phyloP scores from a whole-genome alignment of 2,113 vertebrate species.

The Tylochromis polylepis region DNA sequence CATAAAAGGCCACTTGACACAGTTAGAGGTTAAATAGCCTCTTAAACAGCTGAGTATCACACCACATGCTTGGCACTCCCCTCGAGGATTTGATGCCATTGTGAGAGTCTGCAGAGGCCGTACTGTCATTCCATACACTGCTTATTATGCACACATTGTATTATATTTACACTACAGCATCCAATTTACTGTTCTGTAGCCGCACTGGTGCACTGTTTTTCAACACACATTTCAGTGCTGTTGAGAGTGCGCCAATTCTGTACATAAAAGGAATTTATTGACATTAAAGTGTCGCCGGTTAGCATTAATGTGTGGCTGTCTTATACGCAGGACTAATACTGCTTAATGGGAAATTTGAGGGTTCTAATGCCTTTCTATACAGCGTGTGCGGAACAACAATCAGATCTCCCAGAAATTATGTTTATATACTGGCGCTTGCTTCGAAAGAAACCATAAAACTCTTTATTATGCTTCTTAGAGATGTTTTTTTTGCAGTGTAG shows the following conservation, averaged over 20 bases:
- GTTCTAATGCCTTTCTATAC: not conserved
- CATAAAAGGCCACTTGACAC: conserved; percentile 40
- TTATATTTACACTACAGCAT: conserved; percentile 33
- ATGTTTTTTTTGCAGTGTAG: not conserved
- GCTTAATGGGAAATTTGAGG: conserved; percentile 1
- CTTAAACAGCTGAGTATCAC: conserved; percentile 53
- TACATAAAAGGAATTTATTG: not conserved
- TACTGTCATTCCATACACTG: not conserved
- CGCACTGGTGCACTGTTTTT: not conserved
- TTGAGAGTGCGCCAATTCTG: not conserved
- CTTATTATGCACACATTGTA: conserved; percentile 29
- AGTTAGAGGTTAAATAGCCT: conserved; percentile 63
- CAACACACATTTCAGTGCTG: not conserved
- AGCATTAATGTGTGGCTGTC: not conserved
- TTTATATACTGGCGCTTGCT: not conserved
- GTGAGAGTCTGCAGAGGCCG: conserved; percentile 26
- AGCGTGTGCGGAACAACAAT: not conserved
- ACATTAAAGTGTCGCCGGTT: not conserved
- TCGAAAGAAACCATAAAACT: not conserved
- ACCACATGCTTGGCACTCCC: conserved; percentile 16
- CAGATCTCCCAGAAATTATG: not conserved
- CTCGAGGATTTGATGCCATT: conserved; percentile 17
- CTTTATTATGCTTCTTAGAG: not conserved
- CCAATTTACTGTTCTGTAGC: conserved; percentile 14
- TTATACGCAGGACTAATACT: not conserved